Conservation (phyloP, 2,113 vertebrate genomes). For the Oreotragus oreotragus region DNA sequence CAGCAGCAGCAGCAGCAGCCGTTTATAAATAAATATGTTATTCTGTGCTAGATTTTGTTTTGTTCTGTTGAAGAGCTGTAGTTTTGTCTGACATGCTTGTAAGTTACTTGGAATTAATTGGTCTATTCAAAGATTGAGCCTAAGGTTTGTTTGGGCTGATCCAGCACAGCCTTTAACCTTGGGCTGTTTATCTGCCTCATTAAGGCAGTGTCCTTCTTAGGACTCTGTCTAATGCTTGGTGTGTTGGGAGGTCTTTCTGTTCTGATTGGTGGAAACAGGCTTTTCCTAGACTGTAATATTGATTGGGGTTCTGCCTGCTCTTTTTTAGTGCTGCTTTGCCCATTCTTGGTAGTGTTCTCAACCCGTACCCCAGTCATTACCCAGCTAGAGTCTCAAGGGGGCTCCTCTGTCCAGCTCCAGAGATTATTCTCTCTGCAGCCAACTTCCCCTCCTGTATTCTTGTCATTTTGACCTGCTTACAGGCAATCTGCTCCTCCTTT, state of each 20-base stretch:
- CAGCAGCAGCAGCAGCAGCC: no score
- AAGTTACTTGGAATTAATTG: background rate
- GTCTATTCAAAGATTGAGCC: background rate
- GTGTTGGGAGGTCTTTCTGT: background rate
- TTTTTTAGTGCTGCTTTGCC: background rate
- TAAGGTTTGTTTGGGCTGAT: background rate
- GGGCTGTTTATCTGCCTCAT: background rate
- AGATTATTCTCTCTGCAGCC: background rate
- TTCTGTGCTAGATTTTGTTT: background rate
- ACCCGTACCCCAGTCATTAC: no score
- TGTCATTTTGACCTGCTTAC: background rate
- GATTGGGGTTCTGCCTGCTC: background rate
- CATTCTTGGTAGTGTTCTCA: background rate
- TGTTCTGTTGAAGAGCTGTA: background rate
- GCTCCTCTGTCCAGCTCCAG: background rate
- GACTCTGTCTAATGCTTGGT: background rate
- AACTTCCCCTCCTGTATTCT: background rate
- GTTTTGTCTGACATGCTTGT: background rate
- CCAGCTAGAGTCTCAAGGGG: background rate
- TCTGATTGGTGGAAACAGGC: background rate
- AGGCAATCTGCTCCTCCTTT: background rate
- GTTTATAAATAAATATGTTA: background rate
- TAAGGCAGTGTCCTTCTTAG: background rate
- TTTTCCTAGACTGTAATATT: background rate
- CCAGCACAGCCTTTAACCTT: background rate